Base-by-base conservation (phyloP, 1,140 invertebrate species). In the Ganaspis sp. region DNA sequence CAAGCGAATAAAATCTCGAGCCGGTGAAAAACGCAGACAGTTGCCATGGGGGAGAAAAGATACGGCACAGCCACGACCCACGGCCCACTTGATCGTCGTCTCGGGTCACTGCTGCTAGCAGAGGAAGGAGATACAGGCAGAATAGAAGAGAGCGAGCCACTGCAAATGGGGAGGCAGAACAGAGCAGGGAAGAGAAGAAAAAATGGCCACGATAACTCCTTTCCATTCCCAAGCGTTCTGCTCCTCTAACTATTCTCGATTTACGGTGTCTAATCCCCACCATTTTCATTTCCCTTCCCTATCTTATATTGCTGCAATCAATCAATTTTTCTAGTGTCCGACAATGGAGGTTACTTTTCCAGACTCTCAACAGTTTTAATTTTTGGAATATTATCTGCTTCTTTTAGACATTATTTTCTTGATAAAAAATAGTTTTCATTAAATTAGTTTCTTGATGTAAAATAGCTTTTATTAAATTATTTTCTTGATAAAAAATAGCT, bases 21-120 rank as follows among this genome's bases (percentile, higher is more conserved):
- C 83, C 82, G 83, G 87, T 88, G 89, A 91, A 90, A 91, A 90
- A 90, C 84, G 88, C 85, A 86, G 88, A 88, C 86, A 85, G 84
- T 85, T 84, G 79, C 81, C 73, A 78, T 75, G 79, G 73, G 78
- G 74, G 78, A 82, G 81, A 85, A 77, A 86, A 89, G 86, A 90
- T 89, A 89, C 81, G 85, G 82, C 81, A 84, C 84, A 82, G 83
- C 81, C 84, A 85, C 86, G 86, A 89, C 87, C 87, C 87, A 87
- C 86, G 84, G 83, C 78, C 85, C 83, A 82, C 79, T 81, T 82
- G 85, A 87, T 85, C 86, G 81, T 76, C 84, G 82, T 86, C 87
- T 85, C 83, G 85, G 84, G 87, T 89, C 86, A 87, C 87, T 83
- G 83, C 81, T 80, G 70, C 77, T 26, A 23, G 69, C 74, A 17